Percentiles rank a stretch among this genome's conserved stretches.
phyloP scores from a whole-genome alignment of 2,113 vertebrate genomes.

The Pseudopodoces humilis region DNA sequence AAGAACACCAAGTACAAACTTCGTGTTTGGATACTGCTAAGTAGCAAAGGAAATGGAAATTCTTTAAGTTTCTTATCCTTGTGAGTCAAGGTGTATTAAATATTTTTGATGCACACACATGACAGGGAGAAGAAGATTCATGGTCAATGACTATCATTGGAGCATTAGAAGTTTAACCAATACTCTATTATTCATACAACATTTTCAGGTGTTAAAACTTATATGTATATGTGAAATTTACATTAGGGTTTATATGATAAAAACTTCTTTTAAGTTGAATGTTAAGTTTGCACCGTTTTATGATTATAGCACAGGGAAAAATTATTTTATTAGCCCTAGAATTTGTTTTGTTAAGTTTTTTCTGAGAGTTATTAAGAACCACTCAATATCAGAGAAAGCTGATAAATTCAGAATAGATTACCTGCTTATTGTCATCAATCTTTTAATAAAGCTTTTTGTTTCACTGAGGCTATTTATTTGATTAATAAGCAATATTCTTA shows the following conservation, averaged over 20 bases:
- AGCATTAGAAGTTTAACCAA: background rate
- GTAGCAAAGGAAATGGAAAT: background rate
- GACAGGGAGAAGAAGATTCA: background rate
- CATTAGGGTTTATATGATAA: background rate
- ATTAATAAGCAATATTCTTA: slow-evolving; percentile 29
- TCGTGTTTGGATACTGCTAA: background rate
- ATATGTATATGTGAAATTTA: background rate
- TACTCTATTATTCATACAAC: background rate
- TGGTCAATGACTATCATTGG: background rate
- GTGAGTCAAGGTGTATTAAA: background rate
- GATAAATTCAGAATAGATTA: background rate
- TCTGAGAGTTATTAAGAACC: background rate
- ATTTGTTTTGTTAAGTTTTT: background rate
- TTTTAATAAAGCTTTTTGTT: slow-evolving; percentile 63
- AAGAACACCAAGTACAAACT: background rate
- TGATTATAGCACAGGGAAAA: background rate
- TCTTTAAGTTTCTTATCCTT: background rate
- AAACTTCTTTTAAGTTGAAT: background rate
- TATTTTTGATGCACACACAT: background rate
- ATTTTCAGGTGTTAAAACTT: background rate
- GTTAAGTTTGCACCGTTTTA: background rate
- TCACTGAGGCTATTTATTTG: slow-evolving; percentile 39
- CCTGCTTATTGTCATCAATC: background rate
- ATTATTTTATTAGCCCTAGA: background rate
- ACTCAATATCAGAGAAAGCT: background rate